Evolutionary conservation across 2,888 invertebrate species (phyloP).

Genomic region (Lapara coniferarum): DNA sequence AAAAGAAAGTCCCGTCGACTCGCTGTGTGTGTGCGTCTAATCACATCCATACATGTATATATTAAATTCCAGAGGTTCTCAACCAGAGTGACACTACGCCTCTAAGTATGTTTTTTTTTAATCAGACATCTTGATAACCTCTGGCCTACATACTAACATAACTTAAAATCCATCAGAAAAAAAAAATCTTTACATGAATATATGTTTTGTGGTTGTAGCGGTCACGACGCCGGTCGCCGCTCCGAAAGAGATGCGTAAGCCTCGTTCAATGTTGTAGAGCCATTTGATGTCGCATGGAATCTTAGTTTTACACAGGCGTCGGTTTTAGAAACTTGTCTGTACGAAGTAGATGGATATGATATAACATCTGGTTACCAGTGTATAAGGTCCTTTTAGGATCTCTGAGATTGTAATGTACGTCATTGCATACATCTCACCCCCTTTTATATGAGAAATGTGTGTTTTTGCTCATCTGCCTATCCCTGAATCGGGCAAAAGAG

Average conservation of each 20-base stretch:
- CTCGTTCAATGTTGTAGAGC: slow-evolving; percentile 9
- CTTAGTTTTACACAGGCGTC: not conserved
- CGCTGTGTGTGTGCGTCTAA: not conserved
- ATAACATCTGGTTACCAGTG: too few relatives aligned
- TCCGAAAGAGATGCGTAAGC: slow-evolving; percentile 70
- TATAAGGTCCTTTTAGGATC: not conserved
- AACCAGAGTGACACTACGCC: not conserved
- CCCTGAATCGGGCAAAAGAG: too few relatives aligned
- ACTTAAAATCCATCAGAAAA: not conserved
- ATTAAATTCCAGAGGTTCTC: not conserved
- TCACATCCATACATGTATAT: not conserved
- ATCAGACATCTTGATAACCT: not conserved
- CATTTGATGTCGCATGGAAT: slow-evolving; percentile 7
- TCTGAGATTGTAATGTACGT: not conserved
- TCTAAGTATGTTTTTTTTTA: not conserved
- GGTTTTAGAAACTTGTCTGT: not conserved
- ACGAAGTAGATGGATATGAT: not conserved
- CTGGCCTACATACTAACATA: not conserved
- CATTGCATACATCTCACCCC: too few relatives aligned
- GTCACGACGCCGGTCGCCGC: slow-evolving; percentile 58
- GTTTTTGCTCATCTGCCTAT: not conserved
- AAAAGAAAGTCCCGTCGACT: not conserved
- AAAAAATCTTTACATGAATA: too few relatives aligned
- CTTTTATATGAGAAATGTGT: not conserved
- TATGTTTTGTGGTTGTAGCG: slow-evolving; percentile 49